A percentile compares a stretch with the other conserved stretches of the same genome.
phyloP scores from a whole-genome alignment of 2,888 invertebrate genomes.

The Lasioglossum calceatum region DNA sequence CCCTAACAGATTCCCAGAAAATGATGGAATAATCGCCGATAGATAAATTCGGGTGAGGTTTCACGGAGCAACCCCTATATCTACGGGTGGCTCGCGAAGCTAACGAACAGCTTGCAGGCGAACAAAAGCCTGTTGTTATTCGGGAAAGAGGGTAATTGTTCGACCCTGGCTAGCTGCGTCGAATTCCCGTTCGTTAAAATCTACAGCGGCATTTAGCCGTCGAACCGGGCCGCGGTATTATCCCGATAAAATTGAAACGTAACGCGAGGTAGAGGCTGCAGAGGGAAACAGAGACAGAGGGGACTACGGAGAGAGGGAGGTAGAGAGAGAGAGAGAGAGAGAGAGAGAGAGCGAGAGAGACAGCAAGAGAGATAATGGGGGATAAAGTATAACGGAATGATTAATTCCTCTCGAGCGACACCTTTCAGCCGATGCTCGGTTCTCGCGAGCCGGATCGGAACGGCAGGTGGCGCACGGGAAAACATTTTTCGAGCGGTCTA shows the following conservation, averaged over 20 bases:
- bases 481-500: conserved; percentile 56
- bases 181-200: conserved; percentile 55
- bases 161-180: conserved; percentile 55
- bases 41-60: not conserved
- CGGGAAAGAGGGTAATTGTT: conserved; percentile 62
- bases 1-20: no score
- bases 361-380: not conserved
- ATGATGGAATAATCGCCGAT: no score
- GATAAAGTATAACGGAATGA: conserved; percentile 44
- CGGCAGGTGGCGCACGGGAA: conserved; percentile 4
- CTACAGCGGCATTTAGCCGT: conserved; percentile 41
- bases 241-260: conserved; percentile 40
- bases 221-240: conserved; percentile 33
- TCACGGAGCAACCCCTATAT: not conserved
- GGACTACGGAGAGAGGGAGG: not conserved
- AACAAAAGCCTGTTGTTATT: conserved; percentile 67
- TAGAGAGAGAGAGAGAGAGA: not conserved
- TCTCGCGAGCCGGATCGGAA: not conserved
- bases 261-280: not conserved
- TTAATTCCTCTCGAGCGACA: conserved; percentile 43
- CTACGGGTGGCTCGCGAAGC: conserved; percentile 37
- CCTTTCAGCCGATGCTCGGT: conserved; percentile 25
- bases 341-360: not conserved
- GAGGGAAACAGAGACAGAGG: not conserved
- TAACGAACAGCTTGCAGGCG: conserved; percentile 63